phyloP scores from a whole-genome alignment of 2,113 vertebrate genomes.

The Callipepla squamata region DNA sequence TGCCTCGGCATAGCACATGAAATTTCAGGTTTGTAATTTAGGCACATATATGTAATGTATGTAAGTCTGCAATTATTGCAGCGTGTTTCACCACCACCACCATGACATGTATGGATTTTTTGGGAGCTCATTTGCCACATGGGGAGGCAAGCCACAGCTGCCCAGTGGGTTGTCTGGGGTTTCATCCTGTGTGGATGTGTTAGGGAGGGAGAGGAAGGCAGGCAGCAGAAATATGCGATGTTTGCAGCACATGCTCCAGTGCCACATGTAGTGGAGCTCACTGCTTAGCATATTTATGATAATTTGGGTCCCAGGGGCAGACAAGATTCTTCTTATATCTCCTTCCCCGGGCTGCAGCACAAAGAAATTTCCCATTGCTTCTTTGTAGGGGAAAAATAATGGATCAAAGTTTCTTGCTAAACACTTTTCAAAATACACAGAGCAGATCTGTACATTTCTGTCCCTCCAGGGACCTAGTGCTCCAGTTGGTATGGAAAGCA shows the following conservation, averaged over 20 bases:
- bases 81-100: not conserved
- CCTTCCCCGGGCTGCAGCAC: constrained; percentile 19
- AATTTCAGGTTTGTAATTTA: constrained; percentile 16
- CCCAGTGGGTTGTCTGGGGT: not conserved
- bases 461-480: not conserved
- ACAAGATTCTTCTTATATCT: constrained; percentile 20
- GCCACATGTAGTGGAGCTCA: constrained; percentile 57
- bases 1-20: not conserved
- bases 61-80: not conserved
- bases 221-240: not conserved
- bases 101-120: not conserved
- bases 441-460: not conserved
- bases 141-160: not conserved
- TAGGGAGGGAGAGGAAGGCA: not conserved
- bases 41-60: not conserved
- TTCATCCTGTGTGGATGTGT: not conserved
- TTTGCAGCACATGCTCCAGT: constrained; percentile 34
- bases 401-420: constrained; percentile 63
- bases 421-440: constrained; percentile 63
- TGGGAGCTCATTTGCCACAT: not conserved
- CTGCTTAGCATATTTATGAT: constrained; percentile 68
- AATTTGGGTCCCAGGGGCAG: constrained; percentile 45
- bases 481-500: not conserved
- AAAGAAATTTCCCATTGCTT: constrained; percentile 50
- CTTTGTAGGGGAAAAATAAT: constrained; percentile 36